Evolutionary conservation across 2,888 invertebrate genomes (phyloP), one percentile per base, ranked within the genome.

Genomic region (Scaptomyza tumidula): DNA sequence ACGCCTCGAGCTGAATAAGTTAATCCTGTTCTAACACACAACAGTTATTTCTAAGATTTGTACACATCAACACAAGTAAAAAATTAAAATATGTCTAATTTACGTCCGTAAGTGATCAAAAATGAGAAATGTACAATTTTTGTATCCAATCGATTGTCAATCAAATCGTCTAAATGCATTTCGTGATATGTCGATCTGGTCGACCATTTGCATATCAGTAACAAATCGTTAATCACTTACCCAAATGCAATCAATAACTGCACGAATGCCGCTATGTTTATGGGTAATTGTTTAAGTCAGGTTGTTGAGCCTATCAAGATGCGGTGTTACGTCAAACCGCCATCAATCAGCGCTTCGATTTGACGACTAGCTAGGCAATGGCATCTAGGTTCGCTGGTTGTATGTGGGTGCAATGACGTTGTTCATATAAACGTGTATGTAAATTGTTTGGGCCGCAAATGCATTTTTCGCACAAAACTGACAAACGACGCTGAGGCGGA

Each of bases 391-490:
- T n/a, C 33, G 33, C 39, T 41, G 27, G 29, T 24, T 31, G 16
- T 10, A 24, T 65, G 78, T 68, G 78, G 81, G 60, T 64, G 66
- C 46, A 63, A 48, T 39, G 33, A 10, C 41, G 16, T 3, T 59
- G 60, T 59, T 73, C 1, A 33, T 16, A 9, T 10, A 41, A 19
- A 24, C 16, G 16, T 50, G n/a, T 35, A 50, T 72, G 78, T 56
- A 71, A 88, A 88, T 77, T 70, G 77, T 68, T 60, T 58, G 14
- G 49, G 48, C 44, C 39, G 55, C 45, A 55, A 52, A 41, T 75
- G 74, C 71, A 71, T 71, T 71, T 41, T 85, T 89, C 89, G 63
- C 85, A 89, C 88, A 87, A 78, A 85, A 85, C 88, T 87, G 88
- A 69, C 88, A 87, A 85, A 81, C 85, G 86, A 65, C 62, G 66